These are phyloP conservation scores for Priapulus caudatus DNA, from an alignment of 2,888 invertebrate genomes.

Conservation along the genomic window DNA sequence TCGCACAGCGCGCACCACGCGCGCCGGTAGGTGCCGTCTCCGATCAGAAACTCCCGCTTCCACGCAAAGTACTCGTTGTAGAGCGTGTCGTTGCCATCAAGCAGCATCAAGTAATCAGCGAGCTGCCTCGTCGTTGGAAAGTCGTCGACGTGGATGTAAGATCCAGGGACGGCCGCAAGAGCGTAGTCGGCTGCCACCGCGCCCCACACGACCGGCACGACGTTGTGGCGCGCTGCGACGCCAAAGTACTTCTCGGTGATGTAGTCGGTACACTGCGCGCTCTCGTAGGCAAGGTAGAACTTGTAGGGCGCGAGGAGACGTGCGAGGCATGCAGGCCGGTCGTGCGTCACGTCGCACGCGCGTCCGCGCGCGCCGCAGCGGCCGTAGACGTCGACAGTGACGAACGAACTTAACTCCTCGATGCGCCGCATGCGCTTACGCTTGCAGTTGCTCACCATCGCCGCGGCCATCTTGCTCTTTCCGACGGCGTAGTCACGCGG, in stretches of 20 bases:
- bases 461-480: background rate
- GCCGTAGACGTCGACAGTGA: background rate
- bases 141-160: conserved; percentile 9
- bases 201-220: conserved; percentile 1
- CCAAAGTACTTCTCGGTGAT: background rate
- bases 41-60: background rate
- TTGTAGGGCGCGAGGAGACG: background rate
- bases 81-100: conserved; percentile 6
- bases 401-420: background rate
- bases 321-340: background rate
- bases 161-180: background rate
- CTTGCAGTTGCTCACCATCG: conserved; percentile 1
- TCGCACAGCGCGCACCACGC: background rate
- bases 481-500: background rate
- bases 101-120: conserved; percentile 5
- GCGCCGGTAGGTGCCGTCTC: too few species aligned
- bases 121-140: background rate
- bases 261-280: background rate
- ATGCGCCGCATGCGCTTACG: background rate
- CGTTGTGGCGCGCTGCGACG: background rate
- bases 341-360: background rate
- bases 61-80: conserved; percentile 9
- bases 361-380: background rate
- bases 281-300: background rate
- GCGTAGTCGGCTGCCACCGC: background rate